Evolutionary conservation across 2,797 vertebrate genomes (phyloP), one percentile per base, ranked within the genome.

Genomic region (Silurus lanzhouensis): DNA sequence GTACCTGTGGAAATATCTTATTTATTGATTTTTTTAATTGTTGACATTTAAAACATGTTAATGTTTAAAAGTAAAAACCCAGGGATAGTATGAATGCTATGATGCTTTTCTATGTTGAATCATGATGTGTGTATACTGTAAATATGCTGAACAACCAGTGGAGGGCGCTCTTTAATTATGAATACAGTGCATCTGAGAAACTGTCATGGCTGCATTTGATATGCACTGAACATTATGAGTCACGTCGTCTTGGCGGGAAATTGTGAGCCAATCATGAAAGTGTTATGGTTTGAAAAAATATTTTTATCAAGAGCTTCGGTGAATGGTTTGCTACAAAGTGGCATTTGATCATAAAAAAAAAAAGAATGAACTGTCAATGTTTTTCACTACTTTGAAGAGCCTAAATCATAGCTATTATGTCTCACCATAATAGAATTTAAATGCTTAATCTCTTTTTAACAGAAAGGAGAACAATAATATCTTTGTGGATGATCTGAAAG

Each of bases 381-480:
- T 60, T 60, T 5, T 75, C 13, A 52, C 1, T 31, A 12, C 57
- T 8, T 0, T 76, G 25, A 58, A 38, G 3, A 20, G 17, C 9
- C 55, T 31, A 76, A 20, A 13, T 77, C 75, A 78, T 7, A 44
- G 58, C 6, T 60, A 12, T 78, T 60, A 63, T 79, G 58, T 46
- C 46, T 79, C 38, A 46, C 4, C 2, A 3, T 63, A 46, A 22
- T 70, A 25, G 44, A n/a, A 25, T 38, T 79, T 25, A 20, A 63
- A 38, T 5, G 57, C 3, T 17, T 1, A 52, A 19, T 80, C 8
- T 81, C 5, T 83, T 13, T 17, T 48, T 22, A 90, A 84, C 92
- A 99, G 98, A 91, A 97, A 96, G 86, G 96, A 96, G 90, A 99
- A 99, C 88, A 98, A 98, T 91, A 92, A 96, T 86, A 94, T 99